phyloP scores from a whole-genome alignment of 2,888 invertebrate genomes.

The Mimas tiliae region DNA sequence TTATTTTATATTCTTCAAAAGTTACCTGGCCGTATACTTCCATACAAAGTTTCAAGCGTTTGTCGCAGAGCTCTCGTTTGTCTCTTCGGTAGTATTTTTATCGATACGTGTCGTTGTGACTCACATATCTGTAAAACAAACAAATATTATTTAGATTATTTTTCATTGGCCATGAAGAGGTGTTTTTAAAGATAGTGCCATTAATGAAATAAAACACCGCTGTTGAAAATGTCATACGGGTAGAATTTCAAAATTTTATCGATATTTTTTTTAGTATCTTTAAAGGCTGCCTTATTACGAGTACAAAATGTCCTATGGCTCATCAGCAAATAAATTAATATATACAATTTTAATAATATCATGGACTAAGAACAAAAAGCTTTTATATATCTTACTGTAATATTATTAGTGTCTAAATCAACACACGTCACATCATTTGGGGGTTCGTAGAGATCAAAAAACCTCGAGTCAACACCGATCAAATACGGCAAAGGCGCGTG shows the following conservation, averaged over 20 bases:
- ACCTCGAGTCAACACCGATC: conserved; percentile 98
- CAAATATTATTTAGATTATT: neutral
- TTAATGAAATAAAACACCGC: too few species aligned
- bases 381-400: conserved; percentile 86
- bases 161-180: neutral
- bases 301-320: too few species aligned
- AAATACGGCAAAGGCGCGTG: conserved; percentile 99
- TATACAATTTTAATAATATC: too few species aligned
- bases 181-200: too few species aligned
- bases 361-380: neutral
- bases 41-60: conserved; percentile 91
- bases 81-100: conserved; percentile 93
- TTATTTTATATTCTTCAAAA: neutral
- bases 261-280: too few species aligned
- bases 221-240: too few species aligned
- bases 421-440: conserved; percentile 98
- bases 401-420: conserved; percentile 98
- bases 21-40: conserved; percentile 80
- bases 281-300: too few species aligned
- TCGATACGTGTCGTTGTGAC: conserved; percentile 91
- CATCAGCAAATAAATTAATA: too few species aligned
- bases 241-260: too few species aligned
- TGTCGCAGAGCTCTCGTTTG: conserved; percentile 92
- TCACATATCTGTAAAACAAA: conserved; percentile 88
- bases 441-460: conserved; percentile 98